phyloP scores from a whole-genome alignment of 2,888 invertebrate genomes.

The Apamea monoglypha region DNA sequence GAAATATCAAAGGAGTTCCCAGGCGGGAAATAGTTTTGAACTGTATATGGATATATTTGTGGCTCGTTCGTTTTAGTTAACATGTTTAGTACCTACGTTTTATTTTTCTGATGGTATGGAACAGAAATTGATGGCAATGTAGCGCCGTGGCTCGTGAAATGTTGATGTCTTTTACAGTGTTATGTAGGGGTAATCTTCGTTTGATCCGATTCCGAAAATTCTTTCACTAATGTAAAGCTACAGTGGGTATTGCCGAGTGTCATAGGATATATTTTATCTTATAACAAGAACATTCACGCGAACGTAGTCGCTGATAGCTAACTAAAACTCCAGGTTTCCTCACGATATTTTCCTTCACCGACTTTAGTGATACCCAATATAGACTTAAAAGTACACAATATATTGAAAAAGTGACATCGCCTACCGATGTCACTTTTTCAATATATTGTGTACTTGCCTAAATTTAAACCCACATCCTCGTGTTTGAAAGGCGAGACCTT shows the following conservation, averaged over 20 bases:
- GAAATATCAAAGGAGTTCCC: conserved; percentile 53
- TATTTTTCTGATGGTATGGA: background rate
- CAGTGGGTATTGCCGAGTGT: background rate
- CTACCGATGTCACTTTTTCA: no score
- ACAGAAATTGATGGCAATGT: background rate
- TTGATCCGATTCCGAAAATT: background rate
- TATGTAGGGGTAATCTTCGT: background rate
- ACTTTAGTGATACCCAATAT: background rate
- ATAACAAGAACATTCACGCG: background rate
- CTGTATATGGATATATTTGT: conserved; percentile 10
- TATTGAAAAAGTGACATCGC: background rate
- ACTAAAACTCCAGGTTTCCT: background rate
- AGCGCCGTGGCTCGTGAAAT: background rate
- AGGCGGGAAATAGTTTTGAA: conserved; percentile 43
- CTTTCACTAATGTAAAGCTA: background rate
- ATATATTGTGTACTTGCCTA: background rate
- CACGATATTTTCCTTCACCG: background rate
- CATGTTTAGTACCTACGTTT: conserved; percentile 1
- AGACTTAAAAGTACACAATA: background rate
- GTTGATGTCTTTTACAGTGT: background rate
- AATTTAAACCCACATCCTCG: background rate
- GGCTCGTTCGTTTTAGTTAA: conserved; percentile 17
- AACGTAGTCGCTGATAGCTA: background rate
- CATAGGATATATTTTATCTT: background rate
- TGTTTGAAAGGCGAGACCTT: background rate